These are phyloP conservation scores for Gadopsis marmoratus DNA, from an alignment of 2,797 vertebrate genomes.

Conservation along the genomic window DNA sequence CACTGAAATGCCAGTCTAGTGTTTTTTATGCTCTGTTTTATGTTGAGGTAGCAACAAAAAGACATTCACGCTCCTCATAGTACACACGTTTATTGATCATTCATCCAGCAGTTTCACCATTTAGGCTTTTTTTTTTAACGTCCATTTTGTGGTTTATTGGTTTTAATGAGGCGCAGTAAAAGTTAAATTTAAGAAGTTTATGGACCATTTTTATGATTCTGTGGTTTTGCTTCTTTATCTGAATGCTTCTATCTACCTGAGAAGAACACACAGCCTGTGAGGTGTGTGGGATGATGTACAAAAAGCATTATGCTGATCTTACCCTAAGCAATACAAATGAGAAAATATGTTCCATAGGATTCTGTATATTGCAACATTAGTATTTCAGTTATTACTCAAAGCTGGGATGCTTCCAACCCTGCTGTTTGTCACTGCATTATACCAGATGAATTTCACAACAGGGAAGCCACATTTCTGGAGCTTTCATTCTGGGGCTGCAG, in stretches of 20 bases:
- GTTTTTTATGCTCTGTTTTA: constrained; percentile 22
- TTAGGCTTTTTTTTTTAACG: constrained; percentile 19
- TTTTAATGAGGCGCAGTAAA: constrained; percentile 55
- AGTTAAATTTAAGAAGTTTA: constrained; percentile 47
- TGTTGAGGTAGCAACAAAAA: constrained; percentile 15
- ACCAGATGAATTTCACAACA: constrained; percentile 51
- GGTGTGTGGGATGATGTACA: neutral
- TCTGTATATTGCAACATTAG: constrained; percentile 26
- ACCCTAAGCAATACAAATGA: constrained; percentile 6
- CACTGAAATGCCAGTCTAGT: neutral
- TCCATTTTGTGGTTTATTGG: constrained; percentile 39
- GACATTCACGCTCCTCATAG: constrained; percentile 2
- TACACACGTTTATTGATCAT: constrained; percentile 36
- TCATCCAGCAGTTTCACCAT: constrained; percentile 39
- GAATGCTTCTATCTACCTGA: constrained; percentile 19
- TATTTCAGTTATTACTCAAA: constrained; percentile 33
- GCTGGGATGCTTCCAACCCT: constrained; percentile 17
- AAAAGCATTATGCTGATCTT: constrained; percentile 21
- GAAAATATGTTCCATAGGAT: constrained; percentile 15
- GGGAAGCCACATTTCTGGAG: constrained; percentile 49
- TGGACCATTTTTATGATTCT: constrained; percentile 42
- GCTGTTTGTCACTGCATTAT: constrained; percentile 53
- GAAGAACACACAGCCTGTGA: neutral
- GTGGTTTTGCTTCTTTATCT: constrained; percentile 32
- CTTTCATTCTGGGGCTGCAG: constrained; percentile 46